phyloP scores from a whole-genome alignment of 1,140 invertebrate species.

The Macrostomum lignano region DNA sequence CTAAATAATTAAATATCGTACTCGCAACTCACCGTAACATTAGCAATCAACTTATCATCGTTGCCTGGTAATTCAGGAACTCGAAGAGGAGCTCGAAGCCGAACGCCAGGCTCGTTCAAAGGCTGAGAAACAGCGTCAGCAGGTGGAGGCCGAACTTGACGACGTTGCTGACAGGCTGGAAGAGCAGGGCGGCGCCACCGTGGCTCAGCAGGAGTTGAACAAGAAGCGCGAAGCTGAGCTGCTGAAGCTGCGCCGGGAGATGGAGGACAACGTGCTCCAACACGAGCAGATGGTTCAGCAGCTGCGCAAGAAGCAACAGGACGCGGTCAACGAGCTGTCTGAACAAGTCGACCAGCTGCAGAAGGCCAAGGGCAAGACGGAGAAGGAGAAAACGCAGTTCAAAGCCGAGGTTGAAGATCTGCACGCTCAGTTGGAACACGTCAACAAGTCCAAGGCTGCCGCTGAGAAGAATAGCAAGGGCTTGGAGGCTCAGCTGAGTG shows the following conservation, averaged over 20 bases:
- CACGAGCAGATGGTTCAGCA: constrained; percentile 74
- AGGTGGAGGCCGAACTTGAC: constrained; percentile 18
- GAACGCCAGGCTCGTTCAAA: constrained; percentile 55
- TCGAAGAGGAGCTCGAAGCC: constrained; percentile 84
- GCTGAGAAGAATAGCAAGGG: constrained; percentile 87
- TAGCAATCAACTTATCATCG: too few relatives aligned
- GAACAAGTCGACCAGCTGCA: constrained; percentile 96
- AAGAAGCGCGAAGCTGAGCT: constrained; percentile 96
- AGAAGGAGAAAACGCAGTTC: constrained; percentile 73
- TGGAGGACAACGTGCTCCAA: constrained; percentile 91
- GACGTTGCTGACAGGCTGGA: constrained; percentile 64
- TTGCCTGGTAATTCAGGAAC: constrained; percentile 75
- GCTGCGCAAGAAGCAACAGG: constrained; percentile 95
- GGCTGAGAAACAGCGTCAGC: constrained; percentile 26
- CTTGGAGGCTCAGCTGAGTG: constrained; percentile 66
- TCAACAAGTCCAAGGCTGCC: constrained; percentile 71
- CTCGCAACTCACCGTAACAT: too few relatives aligned
- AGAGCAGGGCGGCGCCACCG: constrained; percentile 90
- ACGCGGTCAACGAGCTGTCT: constrained; percentile 69
- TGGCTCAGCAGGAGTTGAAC: constrained; percentile 80
- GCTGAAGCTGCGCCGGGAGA: constrained; percentile 76
- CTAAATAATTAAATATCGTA: too few relatives aligned
- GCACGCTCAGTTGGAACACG: constrained; percentile 45
- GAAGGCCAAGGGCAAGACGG: constrained; percentile 91
- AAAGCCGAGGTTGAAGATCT: constrained; percentile 75